phyloP scores from a whole-genome alignment of 2,113 vertebrate species.

The Colossoma macropomum region DNA sequence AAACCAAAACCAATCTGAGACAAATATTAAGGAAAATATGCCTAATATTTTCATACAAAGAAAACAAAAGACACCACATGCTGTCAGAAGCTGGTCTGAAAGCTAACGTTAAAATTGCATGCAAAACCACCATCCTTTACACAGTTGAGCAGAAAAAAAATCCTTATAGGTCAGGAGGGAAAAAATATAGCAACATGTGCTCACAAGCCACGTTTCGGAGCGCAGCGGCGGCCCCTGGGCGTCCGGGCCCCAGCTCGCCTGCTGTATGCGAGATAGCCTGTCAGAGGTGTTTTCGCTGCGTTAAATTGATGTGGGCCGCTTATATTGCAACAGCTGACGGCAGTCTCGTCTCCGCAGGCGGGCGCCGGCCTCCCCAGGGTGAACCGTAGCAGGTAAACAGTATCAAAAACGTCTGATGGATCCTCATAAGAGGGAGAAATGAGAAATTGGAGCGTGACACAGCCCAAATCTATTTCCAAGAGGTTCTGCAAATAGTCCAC shows the following conservation, averaged over 20 bases:
- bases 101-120: not conserved
- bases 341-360: slow-evolving; percentile 16
- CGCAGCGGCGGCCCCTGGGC: not conserved
- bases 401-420: slow-evolving; percentile 1
- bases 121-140: not conserved
- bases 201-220: slow-evolving; percentile 14
- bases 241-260: not conserved
- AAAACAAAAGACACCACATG: not conserved
- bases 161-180: not conserved
- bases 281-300: slow-evolving; percentile 31
- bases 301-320: slow-evolving; percentile 43
- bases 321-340: slow-evolving; percentile 44
- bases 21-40: not conserved
- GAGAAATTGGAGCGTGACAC: not conserved
- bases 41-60: not conserved
- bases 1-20: not conserved
- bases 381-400: slow-evolving; percentile 33
- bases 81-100: no score
- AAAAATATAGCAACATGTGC: slow-evolving; percentile 29
- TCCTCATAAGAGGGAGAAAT: slow-evolving; percentile 14
- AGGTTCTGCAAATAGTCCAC: not conserved
- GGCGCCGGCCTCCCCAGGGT: slow-evolving; percentile 4
- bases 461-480: not conserved
- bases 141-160: not conserved
- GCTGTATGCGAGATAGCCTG: slow-evolving; percentile 15